Evolutionary conservation across 2,113 vertebrate species (phyloP).

Genomic region (Falco punctatus): DNA sequence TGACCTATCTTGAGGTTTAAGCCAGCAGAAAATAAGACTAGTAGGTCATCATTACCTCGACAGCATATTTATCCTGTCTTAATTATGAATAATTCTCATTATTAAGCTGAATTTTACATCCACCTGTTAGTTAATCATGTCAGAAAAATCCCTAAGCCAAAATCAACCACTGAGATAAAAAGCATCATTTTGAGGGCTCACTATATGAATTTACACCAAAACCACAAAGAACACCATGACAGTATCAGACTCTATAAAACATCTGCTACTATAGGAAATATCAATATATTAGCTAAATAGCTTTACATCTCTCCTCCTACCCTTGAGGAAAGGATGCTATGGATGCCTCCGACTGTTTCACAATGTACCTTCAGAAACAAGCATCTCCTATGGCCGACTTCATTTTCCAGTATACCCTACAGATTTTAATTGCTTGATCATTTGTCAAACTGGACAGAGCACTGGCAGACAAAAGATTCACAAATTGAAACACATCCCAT

Average conservation of each 20-base stretch:
- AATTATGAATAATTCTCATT: not conserved
- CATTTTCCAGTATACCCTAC: not conserved
- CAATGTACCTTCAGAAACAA: not conserved
- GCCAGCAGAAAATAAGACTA: not conserved
- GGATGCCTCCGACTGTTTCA: not conserved
- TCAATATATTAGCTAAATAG: not conserved
- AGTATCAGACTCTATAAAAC: not conserved
- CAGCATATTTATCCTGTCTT: not conserved
- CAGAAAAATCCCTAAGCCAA: not conserved
- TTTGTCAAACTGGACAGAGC: not conserved
- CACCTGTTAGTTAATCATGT: not conserved
- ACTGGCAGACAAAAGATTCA: not conserved
- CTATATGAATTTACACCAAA: not conserved
- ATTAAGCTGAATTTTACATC: not conserved
- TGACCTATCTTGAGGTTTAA: not conserved
- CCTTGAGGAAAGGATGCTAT: not conserved
- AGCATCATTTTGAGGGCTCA: not conserved
- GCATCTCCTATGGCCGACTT: not conserved
- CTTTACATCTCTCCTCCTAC: not conserved
- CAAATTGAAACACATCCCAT: not conserved
- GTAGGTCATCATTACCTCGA: not conserved
- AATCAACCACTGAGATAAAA: not conserved
- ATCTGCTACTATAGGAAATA: not conserved
- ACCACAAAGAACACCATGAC: not conserved
- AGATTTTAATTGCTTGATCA: not conserved